Conservation (phyloP, 2,797 vertebrate genomes). For the Pelobates cultripes region DNA sequence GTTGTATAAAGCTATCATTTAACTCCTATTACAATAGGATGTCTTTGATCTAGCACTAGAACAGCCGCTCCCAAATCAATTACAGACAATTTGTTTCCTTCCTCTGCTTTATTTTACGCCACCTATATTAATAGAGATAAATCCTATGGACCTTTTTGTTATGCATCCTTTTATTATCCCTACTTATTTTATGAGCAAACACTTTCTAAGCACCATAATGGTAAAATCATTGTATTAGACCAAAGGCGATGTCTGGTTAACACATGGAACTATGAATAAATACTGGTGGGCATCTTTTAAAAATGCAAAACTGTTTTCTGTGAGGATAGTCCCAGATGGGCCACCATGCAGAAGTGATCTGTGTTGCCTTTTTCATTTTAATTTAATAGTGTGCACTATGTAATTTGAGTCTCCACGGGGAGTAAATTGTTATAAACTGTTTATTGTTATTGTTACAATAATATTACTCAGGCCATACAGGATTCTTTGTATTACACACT, state of each 20-base stretch:
- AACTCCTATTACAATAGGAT: constrained; percentile 46
- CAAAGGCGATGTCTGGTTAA: constrained; percentile 6
- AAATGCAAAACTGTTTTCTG: neutral
- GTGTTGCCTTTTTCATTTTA: neutral
- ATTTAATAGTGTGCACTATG: too few relatives aligned
- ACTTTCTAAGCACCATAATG: constrained; percentile 21
- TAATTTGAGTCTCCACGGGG: too few relatives aligned
- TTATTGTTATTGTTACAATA: too few relatives aligned
- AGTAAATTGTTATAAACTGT: too few relatives aligned
- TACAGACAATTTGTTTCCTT: constrained; percentile 64
- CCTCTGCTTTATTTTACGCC: constrained; percentile 58
- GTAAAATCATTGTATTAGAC: neutral
- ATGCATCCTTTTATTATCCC: neutral
- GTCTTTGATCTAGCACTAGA: constrained; percentile 54
- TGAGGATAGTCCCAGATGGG: constrained; percentile 22
- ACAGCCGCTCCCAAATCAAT: constrained; percentile 59
- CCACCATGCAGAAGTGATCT: neutral
- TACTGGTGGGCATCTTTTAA: neutral
- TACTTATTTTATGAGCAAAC: constrained; percentile 11
- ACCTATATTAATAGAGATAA: constrained; percentile 46
- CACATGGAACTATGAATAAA: constrained; percentile 21
- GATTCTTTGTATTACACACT: neutral
- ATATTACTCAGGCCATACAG: neutral
- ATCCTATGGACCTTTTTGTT: constrained; percentile 11
- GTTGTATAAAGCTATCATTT: constrained; percentile 62